Evolutionary conservation across 2,888 invertebrate species (phyloP).

Genomic region (Perithous albicinctus): DNA sequence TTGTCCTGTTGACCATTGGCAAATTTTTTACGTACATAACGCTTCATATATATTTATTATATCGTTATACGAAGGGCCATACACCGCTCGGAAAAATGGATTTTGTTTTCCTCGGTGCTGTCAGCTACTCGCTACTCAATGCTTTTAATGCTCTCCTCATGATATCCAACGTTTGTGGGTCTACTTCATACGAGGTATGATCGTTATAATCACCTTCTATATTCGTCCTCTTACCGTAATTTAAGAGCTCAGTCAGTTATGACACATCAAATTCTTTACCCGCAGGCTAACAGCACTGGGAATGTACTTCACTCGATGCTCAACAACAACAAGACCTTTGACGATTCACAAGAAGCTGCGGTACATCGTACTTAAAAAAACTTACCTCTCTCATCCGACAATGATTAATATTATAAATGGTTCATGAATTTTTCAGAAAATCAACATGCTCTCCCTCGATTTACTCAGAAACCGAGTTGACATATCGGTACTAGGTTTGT

Average conservation of each 20-base stretch:
- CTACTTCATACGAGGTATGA: background rate
- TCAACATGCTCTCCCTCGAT: conserved; percentile 22
- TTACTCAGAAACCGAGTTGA: conserved; percentile 12
- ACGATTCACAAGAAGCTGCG: background rate
- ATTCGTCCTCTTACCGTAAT: background rate
- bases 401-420: no score
- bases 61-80: conserved; percentile 12
- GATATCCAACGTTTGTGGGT: conserved; percentile 8
- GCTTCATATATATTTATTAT: background rate
- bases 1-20: background rate
- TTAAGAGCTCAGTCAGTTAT: background rate
- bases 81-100: background rate
- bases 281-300: conserved; percentile 32
- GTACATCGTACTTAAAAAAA: no score
- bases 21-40: background rate
- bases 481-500: conserved; percentile 26
- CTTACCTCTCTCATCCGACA: no score
- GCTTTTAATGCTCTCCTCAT: background rate
- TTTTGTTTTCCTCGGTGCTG: background rate
- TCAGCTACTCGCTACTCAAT: background rate
- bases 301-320: conserved; percentile 26
- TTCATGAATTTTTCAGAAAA: conserved; percentile 22
- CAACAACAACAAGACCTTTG: background rate
- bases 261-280: background rate
- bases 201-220: background rate